Evolutionary conservation across 2,113 vertebrate species (phyloP), one percentile per base, ranked within the genome.

Genomic region (Etheostoma spectabile): DNA sequence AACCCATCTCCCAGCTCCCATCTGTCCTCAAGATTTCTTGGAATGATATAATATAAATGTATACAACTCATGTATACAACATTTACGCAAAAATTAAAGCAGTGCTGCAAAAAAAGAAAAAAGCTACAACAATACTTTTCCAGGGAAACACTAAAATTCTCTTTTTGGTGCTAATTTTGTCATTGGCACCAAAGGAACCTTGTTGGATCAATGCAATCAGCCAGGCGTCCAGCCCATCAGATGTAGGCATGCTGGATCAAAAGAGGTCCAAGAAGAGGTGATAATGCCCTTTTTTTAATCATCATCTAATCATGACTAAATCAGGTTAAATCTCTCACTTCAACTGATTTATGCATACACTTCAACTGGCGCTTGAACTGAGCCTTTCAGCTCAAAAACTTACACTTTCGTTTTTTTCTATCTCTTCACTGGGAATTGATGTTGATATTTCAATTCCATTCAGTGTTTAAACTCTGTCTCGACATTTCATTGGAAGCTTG

Each of bases 31-130:
- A 78, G 86, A 85, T 86, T 80, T 71, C 55, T 85, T 89, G 81
- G 81, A 83, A 87, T 84, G 88, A 87, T 87, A 79, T 86, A 80
- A 65, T 61, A 86, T 87, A 77, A 89, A 88, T 81, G 76, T n/a
- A n/a, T n/a, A n/a, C n/a, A n/a, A n/a, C 74, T 68, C 22, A 57
- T 73, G 51, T 74, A 69, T 61, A 61, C n/a, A 19, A 21, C 16
- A 15, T 42, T 15, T 53, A 38, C 35, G 7, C 35, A 38, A 38
- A 1, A 74, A 74, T 42, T 19, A 42, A 33, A 56, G 46, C 53
- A 48, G 48, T 15, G 18, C 48, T 46, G 30, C 15, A 42, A 38
- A 7, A 5, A 21, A 24, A n/a, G 33, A 27, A 27, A 63, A 42
- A 68, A 48, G 18, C 0, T 57, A 3, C 18, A 72, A 64, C 46